Evolutionary conservation across 1,140 invertebrate species (phyloP).

Genomic region (Platorchestia sp.): DNA sequence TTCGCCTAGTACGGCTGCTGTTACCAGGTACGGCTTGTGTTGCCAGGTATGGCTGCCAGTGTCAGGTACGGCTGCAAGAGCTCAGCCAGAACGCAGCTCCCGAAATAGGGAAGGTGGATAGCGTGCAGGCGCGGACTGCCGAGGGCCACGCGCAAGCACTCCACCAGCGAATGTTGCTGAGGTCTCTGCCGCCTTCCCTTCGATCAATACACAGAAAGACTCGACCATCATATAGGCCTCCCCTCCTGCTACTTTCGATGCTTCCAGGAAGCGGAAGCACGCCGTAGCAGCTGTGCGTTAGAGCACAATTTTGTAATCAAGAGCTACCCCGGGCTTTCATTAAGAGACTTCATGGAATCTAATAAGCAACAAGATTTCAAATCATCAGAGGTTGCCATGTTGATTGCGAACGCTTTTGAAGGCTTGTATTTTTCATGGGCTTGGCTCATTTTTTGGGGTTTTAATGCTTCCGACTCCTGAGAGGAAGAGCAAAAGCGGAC

Average conservation of each 20-base stretch:
- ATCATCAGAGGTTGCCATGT: background rate
- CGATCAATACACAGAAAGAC: conserved; percentile 8
- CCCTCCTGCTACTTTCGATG: background rate
- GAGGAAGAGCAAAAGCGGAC: background rate
- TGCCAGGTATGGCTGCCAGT: background rate
- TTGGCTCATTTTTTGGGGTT: background rate
- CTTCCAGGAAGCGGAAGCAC: background rate
- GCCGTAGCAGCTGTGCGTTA: background rate
- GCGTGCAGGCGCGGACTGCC: background rate
- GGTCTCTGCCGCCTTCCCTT: background rate
- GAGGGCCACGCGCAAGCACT: background rate
- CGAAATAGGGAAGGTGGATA: background rate
- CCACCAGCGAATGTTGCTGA: background rate
- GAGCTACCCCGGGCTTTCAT: background rate
- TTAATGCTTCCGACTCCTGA: background rate
- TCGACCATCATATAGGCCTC: background rate
- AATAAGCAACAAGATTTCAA: no score
- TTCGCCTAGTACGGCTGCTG: no score
- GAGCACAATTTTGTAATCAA: background rate
- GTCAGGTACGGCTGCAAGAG: no score
- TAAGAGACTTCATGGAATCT: background rate
- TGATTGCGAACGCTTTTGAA: background rate
- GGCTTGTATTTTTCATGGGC: background rate
- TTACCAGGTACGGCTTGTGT: background rate
- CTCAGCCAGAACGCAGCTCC: background rate